A percentile compares a stretch with the other conserved stretches of the same genome.
Evolutionary conservation across 2,797 vertebrate genomes (phyloP).

Genomic region (Chanos chanos): DNA sequence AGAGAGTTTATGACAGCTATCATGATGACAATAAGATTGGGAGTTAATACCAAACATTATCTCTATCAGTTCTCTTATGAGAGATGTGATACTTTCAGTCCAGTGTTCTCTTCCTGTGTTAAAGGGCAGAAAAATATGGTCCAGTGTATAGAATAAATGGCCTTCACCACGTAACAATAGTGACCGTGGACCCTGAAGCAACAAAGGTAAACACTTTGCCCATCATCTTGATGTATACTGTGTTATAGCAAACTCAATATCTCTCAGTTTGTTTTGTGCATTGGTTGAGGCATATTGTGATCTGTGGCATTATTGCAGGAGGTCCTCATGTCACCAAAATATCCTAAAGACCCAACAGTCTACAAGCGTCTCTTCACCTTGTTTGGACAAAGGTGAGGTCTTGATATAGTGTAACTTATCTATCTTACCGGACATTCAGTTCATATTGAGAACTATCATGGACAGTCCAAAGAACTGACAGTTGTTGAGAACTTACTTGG

Average conservation of each 20-base stretch:
- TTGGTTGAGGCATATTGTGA: too few relatives aligned
- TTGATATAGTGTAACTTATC: background rate
- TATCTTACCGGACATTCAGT: too few relatives aligned
- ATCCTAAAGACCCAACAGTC: conserved; percentile 72
- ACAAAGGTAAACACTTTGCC: conserved; percentile 78
- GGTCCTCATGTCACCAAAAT: conserved; percentile 84
- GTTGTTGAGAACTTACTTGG: too few relatives aligned
- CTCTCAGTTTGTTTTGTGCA: too few relatives aligned
- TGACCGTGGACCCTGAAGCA: conserved; percentile 74
- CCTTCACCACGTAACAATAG: conserved; percentile 66
- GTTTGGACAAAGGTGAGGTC: conserved; percentile 83
- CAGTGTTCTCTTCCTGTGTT: conserved; percentile 8
- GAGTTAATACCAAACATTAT: too few relatives aligned
- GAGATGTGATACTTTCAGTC: background rate
- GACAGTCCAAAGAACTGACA: too few relatives aligned
- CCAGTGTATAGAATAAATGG: conserved; percentile 71
- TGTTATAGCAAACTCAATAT: too few relatives aligned
- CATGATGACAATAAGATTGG: too few relatives aligned
- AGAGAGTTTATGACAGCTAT: too few relatives aligned
- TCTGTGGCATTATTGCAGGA: conserved; percentile 64
- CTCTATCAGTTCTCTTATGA: too few relatives aligned
- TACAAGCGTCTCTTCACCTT: conserved; percentile 69
- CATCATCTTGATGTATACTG: background rate
- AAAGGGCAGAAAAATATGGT: conserved; percentile 80
- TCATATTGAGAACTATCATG: too few relatives aligned